Evolutionary conservation across 2,888 invertebrate species (phyloP), one percentile per base, ranked within the genome.

Genomic region (Chironomus riparius): DNA sequence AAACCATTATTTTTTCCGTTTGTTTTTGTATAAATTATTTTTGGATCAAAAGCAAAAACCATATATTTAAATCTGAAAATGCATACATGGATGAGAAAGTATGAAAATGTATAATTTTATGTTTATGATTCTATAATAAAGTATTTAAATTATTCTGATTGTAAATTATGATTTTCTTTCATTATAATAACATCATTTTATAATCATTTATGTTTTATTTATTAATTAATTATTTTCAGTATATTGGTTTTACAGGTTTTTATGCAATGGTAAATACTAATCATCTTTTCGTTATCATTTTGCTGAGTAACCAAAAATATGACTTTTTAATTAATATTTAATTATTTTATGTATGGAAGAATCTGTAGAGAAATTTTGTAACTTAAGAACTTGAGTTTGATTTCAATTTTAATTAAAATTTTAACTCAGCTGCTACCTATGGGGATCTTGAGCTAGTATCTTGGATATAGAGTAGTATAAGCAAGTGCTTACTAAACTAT

Each of bases 91-190:
- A 50, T 47, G 61, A 62, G 22, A 61, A 38, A 62, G 24, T 18
- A 47, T 24, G 48, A 62, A 74, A 74, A 68, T 74, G 74, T 74
- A 74, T 74, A 47, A 74, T 74, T 74, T 74, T 74, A 68, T 74
- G 47, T 47, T 70, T 70, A 70, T 71, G 68, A 74, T 74, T 74
- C 74, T 68, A 65, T 73, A 74, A 74, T 74, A 74, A 74, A 74
- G 74, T 74, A 70, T 28, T 28, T 62, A 73, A 73, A 56, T 73
- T 73, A 73, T 61, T 73, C 62, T 74, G 74, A 74, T 74, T 74
- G 74, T 74, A 74, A 65, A 21, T 74, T 74, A 74, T 74, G n/a
- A 74, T 74, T 74, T 73, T 73, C 18, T 56, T 72, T 61, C 22
- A 47, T 48, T 74, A 48, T 74, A 21, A 18, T 61, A 62, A 24